Evolutionary conservation across 1,140 invertebrate genomes (phyloP).

Genomic region (Caenorhabditis inopinata): DNA sequence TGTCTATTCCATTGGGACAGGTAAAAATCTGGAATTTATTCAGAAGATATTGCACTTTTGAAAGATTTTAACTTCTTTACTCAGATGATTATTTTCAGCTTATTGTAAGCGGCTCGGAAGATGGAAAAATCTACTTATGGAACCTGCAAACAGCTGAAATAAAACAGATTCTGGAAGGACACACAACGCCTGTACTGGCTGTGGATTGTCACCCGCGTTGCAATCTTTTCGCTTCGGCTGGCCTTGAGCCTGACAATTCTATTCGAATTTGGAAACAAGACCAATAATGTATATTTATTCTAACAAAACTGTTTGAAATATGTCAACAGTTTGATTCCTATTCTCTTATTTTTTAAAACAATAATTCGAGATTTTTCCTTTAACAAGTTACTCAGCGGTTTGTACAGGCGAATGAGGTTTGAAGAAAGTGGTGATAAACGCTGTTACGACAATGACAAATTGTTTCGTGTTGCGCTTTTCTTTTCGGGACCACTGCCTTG

Average conservation of each 20-base stretch:
- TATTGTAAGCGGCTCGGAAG: conserved; percentile 99
- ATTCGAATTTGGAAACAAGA: conserved; percentile 89
- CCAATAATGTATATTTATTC: conserved; percentile 82
- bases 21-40: background rate
- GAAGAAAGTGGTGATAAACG: too few relatives aligned
- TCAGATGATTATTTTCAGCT: conserved; percentile 76
- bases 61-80: too few relatives aligned
- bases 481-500: too few relatives aligned
- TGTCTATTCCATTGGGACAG: conserved; percentile 98
- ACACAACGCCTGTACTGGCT: conserved; percentile 91
- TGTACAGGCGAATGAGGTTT: too few relatives aligned
- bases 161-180: conserved; percentile 92
- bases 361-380: too few relatives aligned
- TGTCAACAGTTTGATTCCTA: too few relatives aligned
- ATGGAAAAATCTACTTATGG: conserved; percentile 98
- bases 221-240: conserved; percentile 98
- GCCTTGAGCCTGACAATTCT: conserved; percentile 96
- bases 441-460: too few relatives aligned
- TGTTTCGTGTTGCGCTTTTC: too few relatives aligned
- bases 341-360: too few relatives aligned
- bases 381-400: too few relatives aligned
- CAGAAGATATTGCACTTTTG: too few relatives aligned
- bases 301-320: too few relatives aligned
- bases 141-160: conserved; percentile 99
- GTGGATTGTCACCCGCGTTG: conserved; percentile 97